A percentile compares a stretch with the other conserved stretches of the same genome.
Conservation (phyloP, 2,113 vertebrate genomes). For the Anoplopoma fimbria region DNA sequence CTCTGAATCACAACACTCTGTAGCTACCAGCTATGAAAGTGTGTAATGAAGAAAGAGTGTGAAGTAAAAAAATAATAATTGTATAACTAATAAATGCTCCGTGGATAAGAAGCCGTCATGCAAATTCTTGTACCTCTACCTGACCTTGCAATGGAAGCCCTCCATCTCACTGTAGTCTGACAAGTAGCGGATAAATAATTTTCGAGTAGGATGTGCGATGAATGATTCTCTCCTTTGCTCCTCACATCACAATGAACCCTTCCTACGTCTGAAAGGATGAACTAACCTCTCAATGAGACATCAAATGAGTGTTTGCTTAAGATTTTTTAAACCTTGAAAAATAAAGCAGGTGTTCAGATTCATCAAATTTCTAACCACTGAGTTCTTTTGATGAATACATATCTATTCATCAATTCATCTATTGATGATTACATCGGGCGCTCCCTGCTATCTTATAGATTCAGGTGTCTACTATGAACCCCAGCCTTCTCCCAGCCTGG, state of each 20-base stretch:
- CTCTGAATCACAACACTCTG: neutral
- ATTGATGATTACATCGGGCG: neutral
- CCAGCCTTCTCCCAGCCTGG: neutral
- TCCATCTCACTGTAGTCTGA: neutral
- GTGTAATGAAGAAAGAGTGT: neutral
- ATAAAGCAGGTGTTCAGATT: neutral
- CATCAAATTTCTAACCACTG: neutral
- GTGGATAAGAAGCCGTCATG: too few species aligned
- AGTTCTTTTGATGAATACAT: neutral
- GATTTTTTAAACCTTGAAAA: neutral
- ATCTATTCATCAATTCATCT: too few species aligned
- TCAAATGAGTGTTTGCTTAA: neutral
- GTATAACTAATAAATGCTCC: neutral
- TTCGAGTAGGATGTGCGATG: neutral
- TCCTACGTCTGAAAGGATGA: neutral
- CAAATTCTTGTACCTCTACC: neutral
- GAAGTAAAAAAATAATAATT: constrained; percentile 1
- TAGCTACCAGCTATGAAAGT: constrained; percentile 18
- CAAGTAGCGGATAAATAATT: neutral
- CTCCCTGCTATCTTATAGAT: neutral
- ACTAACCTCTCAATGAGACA: neutral
- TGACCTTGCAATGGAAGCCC: neutral
- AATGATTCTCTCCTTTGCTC: neutral
- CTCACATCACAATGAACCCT: neutral
- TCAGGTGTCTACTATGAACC: neutral